A percentile compares a stretch with the other conserved stretches of the same genome.
Evolutionary conservation across 1,140 invertebrate genomes (phyloP).

Genomic region (Zaprionus lachaisei): DNA sequence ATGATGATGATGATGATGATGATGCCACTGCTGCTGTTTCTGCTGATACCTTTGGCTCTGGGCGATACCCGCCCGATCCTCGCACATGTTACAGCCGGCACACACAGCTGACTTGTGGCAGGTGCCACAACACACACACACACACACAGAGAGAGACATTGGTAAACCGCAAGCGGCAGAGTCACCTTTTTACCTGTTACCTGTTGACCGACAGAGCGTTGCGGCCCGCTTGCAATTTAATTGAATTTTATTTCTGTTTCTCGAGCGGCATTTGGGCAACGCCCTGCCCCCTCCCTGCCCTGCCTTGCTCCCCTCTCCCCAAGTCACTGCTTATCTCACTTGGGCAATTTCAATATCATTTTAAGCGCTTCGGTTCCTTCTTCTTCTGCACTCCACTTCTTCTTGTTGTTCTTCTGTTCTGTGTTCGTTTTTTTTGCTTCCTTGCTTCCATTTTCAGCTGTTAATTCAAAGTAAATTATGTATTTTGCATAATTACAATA

Average conservation of each 20-base stretch:
- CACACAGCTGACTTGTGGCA: conserved; percentile 77
- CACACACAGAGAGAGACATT: background rate
- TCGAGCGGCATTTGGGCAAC: conserved; percentile 74
- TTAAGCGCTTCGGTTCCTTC: conserved; percentile 33
- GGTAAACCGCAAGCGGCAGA: conserved; percentile 39
- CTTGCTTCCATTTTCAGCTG: conserved; percentile 64
- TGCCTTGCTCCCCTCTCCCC: conserved; percentile 26
- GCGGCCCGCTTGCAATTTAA: conserved; percentile 72
- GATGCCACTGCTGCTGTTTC: background rate
- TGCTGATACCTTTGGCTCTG: conserved; percentile 34
- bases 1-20: conserved; percentile 9
- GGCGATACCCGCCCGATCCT: conserved; percentile 43
- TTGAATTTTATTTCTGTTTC: conserved; percentile 79
- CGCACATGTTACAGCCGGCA: conserved; percentile 50
- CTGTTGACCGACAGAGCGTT: conserved; percentile 62
- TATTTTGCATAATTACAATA: conserved; percentile 83
- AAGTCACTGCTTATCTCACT: conserved; percentile 49
- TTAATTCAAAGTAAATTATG: conserved; percentile 83
- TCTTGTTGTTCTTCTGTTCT: conserved; percentile 4
- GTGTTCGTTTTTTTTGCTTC: conserved; percentile 19
- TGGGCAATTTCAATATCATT: conserved; percentile 69
- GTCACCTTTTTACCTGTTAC: conserved; percentile 49
- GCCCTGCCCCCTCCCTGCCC: conserved; percentile 38
- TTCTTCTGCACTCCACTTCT: conserved; percentile 24
- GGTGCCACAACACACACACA: conserved; percentile 64